Evolutionary conservation across 2,888 invertebrate species (phyloP).

Genomic region (Apamea sordens): DNA sequence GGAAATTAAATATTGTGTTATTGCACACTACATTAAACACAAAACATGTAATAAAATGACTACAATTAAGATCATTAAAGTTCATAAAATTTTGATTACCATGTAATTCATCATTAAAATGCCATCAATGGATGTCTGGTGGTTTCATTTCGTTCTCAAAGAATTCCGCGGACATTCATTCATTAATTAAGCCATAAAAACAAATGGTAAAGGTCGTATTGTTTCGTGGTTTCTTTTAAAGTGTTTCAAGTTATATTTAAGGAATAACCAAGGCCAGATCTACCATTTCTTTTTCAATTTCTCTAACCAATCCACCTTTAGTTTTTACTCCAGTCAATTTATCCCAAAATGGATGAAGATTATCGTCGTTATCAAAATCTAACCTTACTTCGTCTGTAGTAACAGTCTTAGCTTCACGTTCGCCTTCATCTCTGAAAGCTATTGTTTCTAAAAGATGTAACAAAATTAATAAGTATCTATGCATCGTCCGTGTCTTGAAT

Average conservation of each 20-base stretch:
- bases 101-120: constrained; percentile 60
- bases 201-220: constrained; percentile 46
- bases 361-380: background rate
- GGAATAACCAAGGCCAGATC: constrained; percentile 29
- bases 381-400: background rate
- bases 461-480: constrained; percentile 63
- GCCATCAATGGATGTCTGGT: constrained; percentile 51
- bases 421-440: constrained; percentile 41
- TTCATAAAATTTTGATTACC: constrained; percentile 47
- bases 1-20: constrained; percentile 10
- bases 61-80: constrained; percentile 56
- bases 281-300: constrained; percentile 23
- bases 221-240: constrained; percentile 36
- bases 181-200: constrained; percentile 62
- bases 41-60: constrained; percentile 38
- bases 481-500: constrained; percentile 64
- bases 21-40: constrained; percentile 32
- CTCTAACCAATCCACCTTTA: background rate
- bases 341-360: background rate
- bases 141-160: constrained; percentile 44
- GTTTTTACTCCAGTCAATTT: background rate
- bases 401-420: constrained; percentile 18
- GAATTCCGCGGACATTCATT: constrained; percentile 56
- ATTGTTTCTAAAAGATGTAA: constrained; percentile 52
- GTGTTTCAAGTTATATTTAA: constrained; percentile 8